Evolutionary conservation across 2,888 invertebrate genomes (phyloP).

Genomic region (Netelia inedita): DNA sequence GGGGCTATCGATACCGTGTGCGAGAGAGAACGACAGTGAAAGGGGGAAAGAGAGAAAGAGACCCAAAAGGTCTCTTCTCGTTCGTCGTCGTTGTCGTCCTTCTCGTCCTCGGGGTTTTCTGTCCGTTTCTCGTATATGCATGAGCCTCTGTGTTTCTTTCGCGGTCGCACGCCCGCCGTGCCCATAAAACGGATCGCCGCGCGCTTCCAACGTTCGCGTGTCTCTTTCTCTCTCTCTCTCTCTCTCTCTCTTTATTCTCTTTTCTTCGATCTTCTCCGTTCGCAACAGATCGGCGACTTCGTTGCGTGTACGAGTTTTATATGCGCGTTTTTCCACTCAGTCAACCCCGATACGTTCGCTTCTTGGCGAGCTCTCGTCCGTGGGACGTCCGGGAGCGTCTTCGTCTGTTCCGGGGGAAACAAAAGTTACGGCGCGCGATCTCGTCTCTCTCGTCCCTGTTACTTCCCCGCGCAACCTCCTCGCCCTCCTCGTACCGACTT

Average conservation of each 20-base stretch:
- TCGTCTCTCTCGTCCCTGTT: conserved; percentile 12
- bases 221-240: conserved; percentile 2
- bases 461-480: neutral
- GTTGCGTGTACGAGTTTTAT: conserved; percentile 74
- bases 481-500: conserved; percentile 64
- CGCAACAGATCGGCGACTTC: conserved; percentile 41
- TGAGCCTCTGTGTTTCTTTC: conserved; percentile 81
- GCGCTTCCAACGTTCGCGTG: conserved; percentile 42
- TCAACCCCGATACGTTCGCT: conserved; percentile 28
- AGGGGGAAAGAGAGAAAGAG: conserved; percentile 16
- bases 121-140: conserved; percentile 78
- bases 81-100: conserved; percentile 37
- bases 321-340: conserved; percentile 77
- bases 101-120: conserved; percentile 52
- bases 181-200: conserved; percentile 80
- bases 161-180: conserved; percentile 81
- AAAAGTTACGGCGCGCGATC: conserved; percentile 70
- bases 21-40: conserved; percentile 31
- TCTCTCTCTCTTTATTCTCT: conserved; percentile 31
- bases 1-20: conserved; percentile 79
- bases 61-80: conserved; percentile 17
- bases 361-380: conserved; percentile 28
- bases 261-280: conserved; percentile 31
- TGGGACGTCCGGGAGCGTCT: conserved; percentile 41
- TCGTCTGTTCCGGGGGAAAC: conserved; percentile 63